A percentile compares a stretch with the other conserved stretches of the same genome.
phyloP scores from a whole-genome alignment of 2,797 vertebrate species.

The Thunnus albacares region DNA sequence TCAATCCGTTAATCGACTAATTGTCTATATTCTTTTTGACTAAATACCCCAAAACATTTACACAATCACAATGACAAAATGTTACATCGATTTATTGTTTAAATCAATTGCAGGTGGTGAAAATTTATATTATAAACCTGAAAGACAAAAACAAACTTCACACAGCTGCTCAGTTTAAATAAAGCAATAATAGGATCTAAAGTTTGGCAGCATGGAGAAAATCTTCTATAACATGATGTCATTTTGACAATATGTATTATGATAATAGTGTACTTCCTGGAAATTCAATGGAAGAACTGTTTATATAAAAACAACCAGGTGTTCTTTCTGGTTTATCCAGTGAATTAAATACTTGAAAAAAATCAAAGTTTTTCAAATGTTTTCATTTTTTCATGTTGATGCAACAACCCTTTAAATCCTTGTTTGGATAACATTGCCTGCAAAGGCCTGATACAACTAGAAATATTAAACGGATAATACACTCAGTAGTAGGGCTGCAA shows the following conservation, averaged over 20 bases:
- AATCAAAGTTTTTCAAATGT: no score
- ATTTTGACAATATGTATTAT: neutral
- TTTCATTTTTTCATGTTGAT: neutral
- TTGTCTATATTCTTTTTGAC: neutral
- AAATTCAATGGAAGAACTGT: neutral
- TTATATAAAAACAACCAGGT: neutral
- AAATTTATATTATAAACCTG: neutral
- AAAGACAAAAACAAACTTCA: neutral
- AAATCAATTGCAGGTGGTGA: neutral
- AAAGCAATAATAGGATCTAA: neutral
- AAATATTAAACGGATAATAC: neutral
- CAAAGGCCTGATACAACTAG: neutral
- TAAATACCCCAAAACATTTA: neutral
- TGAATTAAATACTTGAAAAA: neutral
- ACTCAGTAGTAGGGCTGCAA: no score
- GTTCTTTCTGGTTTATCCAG: neutral
- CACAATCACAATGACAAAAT: neutral
- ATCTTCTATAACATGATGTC: no score
- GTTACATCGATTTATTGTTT: constrained; percentile 4
- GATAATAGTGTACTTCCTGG: neutral
- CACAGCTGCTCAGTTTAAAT: neutral
- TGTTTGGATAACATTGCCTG: neutral
- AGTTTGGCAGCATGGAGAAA: neutral
- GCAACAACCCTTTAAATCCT: neutral
- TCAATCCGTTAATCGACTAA: no score